A percentile compares a stretch with the other conserved stretches of the same genome.
Evolutionary conservation across 2,797 vertebrate species (phyloP).

Genomic region (Phyllotis vaccarum): DNA sequence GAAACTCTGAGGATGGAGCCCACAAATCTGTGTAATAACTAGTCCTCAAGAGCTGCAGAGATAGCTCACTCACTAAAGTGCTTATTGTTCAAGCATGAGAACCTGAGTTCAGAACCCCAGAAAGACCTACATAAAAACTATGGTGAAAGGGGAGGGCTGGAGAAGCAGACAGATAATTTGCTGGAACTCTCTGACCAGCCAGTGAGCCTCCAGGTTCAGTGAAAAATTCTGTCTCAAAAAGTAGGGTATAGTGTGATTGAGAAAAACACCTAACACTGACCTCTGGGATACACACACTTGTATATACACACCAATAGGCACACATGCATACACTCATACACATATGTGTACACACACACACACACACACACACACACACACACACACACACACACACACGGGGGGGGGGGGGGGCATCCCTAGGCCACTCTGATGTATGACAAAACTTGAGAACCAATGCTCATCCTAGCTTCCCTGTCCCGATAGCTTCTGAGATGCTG

Average conservation of each 20-base stretch:
- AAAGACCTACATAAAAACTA: neutral
- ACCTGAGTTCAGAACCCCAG: neutral
- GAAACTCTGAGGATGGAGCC: neutral
- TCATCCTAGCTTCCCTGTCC: neutral
- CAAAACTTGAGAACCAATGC: neutral
- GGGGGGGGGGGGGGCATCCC: no score
- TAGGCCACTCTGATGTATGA: neutral
- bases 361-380: neutral
- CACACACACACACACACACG: no score
- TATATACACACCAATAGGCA: neutral
- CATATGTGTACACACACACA: neutral
- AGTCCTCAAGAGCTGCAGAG: neutral
- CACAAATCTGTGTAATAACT: neutral
- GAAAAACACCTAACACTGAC: neutral
- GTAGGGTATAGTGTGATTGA: neutral
- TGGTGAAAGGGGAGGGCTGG: neutral
- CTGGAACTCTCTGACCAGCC: neutral
- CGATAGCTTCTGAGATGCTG: neutral
- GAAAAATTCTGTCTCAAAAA: neutral
- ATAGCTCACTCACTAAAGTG: neutral
- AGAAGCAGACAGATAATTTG: neutral
- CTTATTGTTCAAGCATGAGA: neutral
- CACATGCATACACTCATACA: neutral
- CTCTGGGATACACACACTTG: neutral
- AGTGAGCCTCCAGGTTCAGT: neutral